Evolutionary conservation across 2,888 invertebrate genomes (phyloP).

Genomic region (Tillus elongatus): DNA sequence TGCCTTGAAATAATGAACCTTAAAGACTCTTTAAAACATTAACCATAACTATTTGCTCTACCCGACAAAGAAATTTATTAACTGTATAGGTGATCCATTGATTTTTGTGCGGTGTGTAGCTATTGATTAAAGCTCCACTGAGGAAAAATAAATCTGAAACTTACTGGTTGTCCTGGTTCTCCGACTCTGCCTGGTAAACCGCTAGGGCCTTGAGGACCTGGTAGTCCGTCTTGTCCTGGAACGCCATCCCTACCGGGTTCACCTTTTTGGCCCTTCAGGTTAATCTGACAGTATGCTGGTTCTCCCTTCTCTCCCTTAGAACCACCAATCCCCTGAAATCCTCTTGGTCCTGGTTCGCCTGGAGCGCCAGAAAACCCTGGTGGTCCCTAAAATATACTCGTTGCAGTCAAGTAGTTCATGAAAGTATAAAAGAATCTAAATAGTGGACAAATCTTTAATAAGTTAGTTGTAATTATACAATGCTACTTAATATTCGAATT

Average conservation of each 20-base stretch:
- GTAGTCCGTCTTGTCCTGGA: constrained; percentile 54
- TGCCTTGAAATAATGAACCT: no score
- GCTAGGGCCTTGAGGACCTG: constrained; percentile 53
- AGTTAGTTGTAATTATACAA: no score
- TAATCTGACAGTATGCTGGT: constrained; percentile 61
- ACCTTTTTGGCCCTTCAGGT: constrained; percentile 76
- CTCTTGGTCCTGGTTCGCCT: constrained; percentile 69
- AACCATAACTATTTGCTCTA: no score
- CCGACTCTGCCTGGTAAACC: constrained; percentile 56
- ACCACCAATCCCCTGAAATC: constrained; percentile 58
- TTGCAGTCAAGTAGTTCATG: no score
- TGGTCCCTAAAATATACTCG: constrained; percentile 55
- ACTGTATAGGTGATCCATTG: no score
- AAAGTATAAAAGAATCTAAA: no score
- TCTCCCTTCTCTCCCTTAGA: constrained; percentile 72
- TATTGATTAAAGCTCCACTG: no score
- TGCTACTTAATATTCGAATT: no score
- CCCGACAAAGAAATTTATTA: no score
- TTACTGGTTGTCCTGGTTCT: constrained; percentile 51
- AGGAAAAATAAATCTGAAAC: constrained; percentile 21
- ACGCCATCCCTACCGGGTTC: constrained; percentile 72
- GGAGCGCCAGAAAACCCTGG: constrained; percentile 61
- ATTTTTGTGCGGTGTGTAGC: no score
- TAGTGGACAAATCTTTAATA: no score
- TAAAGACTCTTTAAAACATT: no score